Conservation (phyloP, 1,140 invertebrate genomes). For the Macrosteles quadrilineatus region DNA sequence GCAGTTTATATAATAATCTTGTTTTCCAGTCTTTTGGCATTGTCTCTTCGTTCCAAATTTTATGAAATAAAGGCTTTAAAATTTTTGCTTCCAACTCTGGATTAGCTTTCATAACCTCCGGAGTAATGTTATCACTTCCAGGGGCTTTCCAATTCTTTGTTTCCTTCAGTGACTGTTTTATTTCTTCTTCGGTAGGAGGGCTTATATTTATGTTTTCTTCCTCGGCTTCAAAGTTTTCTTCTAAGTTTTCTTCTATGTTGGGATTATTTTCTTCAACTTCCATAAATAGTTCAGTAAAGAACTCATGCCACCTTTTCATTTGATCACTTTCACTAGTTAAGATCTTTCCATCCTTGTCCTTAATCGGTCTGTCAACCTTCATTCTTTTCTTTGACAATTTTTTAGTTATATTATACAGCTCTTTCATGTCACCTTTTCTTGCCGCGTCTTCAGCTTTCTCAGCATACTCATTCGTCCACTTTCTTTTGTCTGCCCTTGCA, state of each 20-base stretch:
- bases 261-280: too few species aligned
- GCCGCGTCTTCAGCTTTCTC: conserved; percentile 11
- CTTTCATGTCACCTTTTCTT: conserved; percentile 23
- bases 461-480: conserved; percentile 17
- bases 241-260: too few species aligned
- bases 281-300: conserved; percentile 13
- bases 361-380: too few species aligned
- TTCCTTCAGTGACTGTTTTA: background rate
- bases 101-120: background rate
- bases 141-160: conserved; percentile 26
- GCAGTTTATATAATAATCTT: conserved; percentile 15
- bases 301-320: conserved; percentile 21
- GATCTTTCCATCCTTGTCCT: background rate
- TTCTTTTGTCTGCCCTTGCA: conserved; percentile 7
- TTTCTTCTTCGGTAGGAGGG: background rate
- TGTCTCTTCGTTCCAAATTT: conserved; percentile 4
- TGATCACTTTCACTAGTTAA: conserved; percentile 3
- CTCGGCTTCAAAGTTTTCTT: too few species aligned
- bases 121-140: conserved; percentile 17
- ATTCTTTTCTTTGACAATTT: conserved; percentile 17
- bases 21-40: conserved; percentile 27
- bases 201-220: too few species aligned
- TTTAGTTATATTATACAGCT: conserved; percentile 26
- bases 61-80: background rate
- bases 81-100: conserved; percentile 15